These are phyloP conservation scores for Apostichopus parvimensis DNA, from an alignment of 35 echinoderm and acorn worm species.

Conservation along the genomic window DNA sequence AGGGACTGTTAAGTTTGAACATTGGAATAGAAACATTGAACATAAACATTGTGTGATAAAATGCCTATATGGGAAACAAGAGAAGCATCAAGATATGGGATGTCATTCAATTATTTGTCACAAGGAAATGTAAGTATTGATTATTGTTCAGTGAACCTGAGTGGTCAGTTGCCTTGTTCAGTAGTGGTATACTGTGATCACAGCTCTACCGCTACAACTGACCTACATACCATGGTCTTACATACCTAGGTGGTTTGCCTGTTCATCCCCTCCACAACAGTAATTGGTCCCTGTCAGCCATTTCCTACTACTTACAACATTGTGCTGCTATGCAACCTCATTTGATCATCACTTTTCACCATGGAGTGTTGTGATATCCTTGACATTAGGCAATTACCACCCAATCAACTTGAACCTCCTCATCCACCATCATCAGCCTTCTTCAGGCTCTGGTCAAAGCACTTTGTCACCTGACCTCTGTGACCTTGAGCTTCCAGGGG, in stretches of 20 bases:
- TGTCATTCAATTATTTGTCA: too few species aligned
- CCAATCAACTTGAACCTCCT: conserved; percentile 37
- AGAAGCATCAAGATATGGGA: too few species aligned
- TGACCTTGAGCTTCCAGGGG: conserved; percentile 50
- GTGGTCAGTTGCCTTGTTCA: too few species aligned
- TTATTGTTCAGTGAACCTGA: too few species aligned
- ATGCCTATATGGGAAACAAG: too few species aligned
- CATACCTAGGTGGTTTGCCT: background rate
- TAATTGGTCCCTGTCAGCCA: too few species aligned
- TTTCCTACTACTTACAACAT: too few species aligned
- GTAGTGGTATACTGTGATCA: too few species aligned
- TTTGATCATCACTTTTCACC: background rate
- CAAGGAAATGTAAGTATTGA: too few species aligned
- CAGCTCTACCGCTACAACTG: background rate
- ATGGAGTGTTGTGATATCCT: conserved; percentile 20
- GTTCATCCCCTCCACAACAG: background rate
- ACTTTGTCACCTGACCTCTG: conserved; percentile 11
- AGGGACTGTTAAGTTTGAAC: too few species aligned
- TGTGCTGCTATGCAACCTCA: background rate
- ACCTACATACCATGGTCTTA: background rate
- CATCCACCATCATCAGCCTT: background rate
- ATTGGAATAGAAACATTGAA: too few species aligned
- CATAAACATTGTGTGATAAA: too few species aligned
- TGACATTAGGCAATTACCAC: conserved; percentile 10
- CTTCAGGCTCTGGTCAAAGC: conserved; percentile 33